Base-by-base conservation (phyloP, 2,113 vertebrate species). In the Leptodactylus fuscus region DNA sequence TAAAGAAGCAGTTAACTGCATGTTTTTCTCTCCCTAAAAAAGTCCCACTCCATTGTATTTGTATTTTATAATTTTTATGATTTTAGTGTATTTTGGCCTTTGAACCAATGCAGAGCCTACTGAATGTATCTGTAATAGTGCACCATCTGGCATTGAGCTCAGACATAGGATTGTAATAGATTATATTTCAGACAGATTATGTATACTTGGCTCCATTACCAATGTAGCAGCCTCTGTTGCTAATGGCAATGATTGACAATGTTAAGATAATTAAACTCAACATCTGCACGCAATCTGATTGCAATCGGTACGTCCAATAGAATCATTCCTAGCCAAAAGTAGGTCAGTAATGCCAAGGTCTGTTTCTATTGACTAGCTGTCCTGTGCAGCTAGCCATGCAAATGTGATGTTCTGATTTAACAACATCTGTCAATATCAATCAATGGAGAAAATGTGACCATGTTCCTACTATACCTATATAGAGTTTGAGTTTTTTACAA, bases 221-320 rank as follows among this genome's bases (percentile, higher is more conserved):
- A 60, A 27, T 22, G 51, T 46, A 32, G 24, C 10, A 58, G 3
- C 16, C 46, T 18, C 27, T 34, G 20, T 53, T 41, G 49, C 11
- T 38, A n/a, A 41, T 51, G 16, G 53, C 15, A 10, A 38, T 36
- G 76, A 41, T 41, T 73, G 36, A 71, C 36, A 41, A 22, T 15
- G 34, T 22, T 15, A 16, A 60, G 36, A 62, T 62, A 81, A 81
- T 81, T 65, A 81, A 81, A 65, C 36, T 24, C 24, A 76, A 51
- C 58, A 65, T 62, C 58, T 81, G 38, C 22, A 78, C 36, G 13
- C 78, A 81, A 8, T 38, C 41, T 65, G 11, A 38, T 62, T 60
- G 51, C 29, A 38, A 60, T 79, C 15, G 9, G 34, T 36, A 16
- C 4, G 1, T 75, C 71, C 44, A 32, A 16, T 34, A 71, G 20